phyloP scores from a whole-genome alignment of 2,888 invertebrate genomes.

The Caenorhabditis plicata region DNA sequence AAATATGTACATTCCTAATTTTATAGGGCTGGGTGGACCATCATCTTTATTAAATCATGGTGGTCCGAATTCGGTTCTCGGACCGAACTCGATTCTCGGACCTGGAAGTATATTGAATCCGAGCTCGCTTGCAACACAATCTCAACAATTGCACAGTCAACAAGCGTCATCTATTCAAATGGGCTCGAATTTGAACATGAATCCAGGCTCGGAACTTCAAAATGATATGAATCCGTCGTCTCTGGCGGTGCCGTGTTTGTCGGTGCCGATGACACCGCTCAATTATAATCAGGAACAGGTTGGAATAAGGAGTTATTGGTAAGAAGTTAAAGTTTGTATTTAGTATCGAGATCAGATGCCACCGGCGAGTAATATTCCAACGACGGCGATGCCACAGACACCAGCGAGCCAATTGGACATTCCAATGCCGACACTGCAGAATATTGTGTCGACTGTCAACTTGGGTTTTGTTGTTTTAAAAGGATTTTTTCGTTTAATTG shows the following conservation, averaged over 20 bases:
- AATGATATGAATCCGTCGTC: slow-evolving; percentile 38
- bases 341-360: slow-evolving; percentile 16
- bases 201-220: slow-evolving; percentile 41
- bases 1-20: background rate
- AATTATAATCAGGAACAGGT: slow-evolving; percentile 28
- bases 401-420: slow-evolving; percentile 57
- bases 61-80: slow-evolving; percentile 51
- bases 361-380: slow-evolving; percentile 28
- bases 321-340: background rate
- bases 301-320: background rate
- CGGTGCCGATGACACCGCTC: slow-evolving; percentile 64
- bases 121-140: slow-evolving; percentile 8
- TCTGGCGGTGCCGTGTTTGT: slow-evolving; percentile 31
- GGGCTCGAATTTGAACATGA: slow-evolving; percentile 44
- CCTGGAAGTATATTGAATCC: slow-evolving; percentile 36
- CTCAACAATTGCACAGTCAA: slow-evolving; percentile 27
- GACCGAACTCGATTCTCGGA: slow-evolving; percentile 39
- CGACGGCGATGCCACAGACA: slow-evolving; percentile 42
- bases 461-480: slow-evolving; percentile 69
- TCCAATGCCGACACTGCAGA: slow-evolving; percentile 68
- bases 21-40: slow-evolving; percentile 8
- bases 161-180: slow-evolving; percentile 31
- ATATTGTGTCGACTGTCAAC: slow-evolving; percentile 97
- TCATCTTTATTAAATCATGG: slow-evolving; percentile 31
- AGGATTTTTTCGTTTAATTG: background rate